phyloP scores from a whole-genome alignment of 2,888 invertebrate genomes.

The Linnaemya tessellans region DNA sequence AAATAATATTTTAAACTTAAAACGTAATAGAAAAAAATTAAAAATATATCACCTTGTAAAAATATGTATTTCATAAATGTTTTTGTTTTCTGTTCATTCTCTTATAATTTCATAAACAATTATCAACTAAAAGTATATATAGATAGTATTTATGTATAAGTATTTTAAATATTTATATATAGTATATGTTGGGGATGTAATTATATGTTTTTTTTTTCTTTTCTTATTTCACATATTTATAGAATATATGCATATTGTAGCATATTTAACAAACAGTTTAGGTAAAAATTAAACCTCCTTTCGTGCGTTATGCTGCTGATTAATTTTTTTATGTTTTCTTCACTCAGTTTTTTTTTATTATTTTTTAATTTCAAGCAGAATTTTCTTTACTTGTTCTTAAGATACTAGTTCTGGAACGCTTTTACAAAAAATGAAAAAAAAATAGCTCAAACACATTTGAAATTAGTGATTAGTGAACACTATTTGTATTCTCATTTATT shows the following conservation, averaged over 20 bases:
- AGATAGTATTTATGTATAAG: conserved; percentile 42
- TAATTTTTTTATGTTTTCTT: not conserved
- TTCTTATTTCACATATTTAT: conserved; percentile 13
- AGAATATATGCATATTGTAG: conserved; percentile 23
- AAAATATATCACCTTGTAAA: conserved; percentile 71
- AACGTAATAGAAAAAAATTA: conserved; percentile 52
- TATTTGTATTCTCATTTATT: too few relatives aligned
- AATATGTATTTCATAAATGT: conserved; percentile 64
- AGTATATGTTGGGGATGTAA: conserved; percentile 15
- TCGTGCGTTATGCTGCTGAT: conserved; percentile 68
- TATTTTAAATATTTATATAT: conserved; percentile 41
- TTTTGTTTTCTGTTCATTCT: conserved; percentile 40
- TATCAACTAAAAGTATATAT: conserved; percentile 28
- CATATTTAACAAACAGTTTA: conserved; percentile 52
- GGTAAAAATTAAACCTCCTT: conserved; percentile 57
- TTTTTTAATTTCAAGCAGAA: not conserved
- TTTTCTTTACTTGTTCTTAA: not conserved
- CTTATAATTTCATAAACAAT: conserved; percentile 31
- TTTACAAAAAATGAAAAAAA: not conserved
- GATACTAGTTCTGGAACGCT: not conserved
- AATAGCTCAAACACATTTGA: too few relatives aligned
- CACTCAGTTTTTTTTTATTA: conserved; percentile 33
- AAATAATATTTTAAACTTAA: conserved; percentile 42
- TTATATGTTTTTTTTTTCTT: not conserved
- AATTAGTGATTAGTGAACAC: too few relatives aligned